Evolutionary conservation across 2,113 vertebrate genomes (phyloP).

Genomic region (Dasypus novemcinctus): DNA sequence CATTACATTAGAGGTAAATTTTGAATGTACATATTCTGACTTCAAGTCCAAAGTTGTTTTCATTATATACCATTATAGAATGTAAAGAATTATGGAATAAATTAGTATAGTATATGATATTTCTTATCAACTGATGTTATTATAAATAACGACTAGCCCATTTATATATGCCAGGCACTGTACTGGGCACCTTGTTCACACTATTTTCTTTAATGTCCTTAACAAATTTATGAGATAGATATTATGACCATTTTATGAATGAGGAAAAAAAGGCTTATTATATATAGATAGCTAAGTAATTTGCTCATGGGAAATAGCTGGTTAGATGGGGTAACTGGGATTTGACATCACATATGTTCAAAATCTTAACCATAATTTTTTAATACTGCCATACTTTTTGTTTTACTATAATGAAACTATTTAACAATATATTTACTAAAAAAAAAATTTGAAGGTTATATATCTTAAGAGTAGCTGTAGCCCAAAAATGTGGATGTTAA

Average conservation of each 20-base stretch:
- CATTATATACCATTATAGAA: background rate
- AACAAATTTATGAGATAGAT: background rate
- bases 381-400: background rate
- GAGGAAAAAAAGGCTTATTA: background rate
- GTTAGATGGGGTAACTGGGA: background rate
- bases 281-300: background rate
- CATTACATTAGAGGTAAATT: background rate
- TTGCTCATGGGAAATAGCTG: background rate
- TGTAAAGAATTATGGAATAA: background rate
- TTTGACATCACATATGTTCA: background rate
- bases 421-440: slow-evolving; percentile 5
- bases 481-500: background rate
- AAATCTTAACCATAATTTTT: background rate
- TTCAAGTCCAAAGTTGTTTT: background rate
- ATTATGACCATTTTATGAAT: background rate
- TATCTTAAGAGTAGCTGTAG: background rate
- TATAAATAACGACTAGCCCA: background rate
- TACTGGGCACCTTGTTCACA: background rate
- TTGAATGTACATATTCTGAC: background rate
- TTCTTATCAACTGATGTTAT: background rate
- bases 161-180: background rate
- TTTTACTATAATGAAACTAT: background rate
- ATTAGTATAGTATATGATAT: background rate
- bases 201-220: background rate
- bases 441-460: background rate